Base-by-base conservation (phyloP, 2,113 vertebrate genomes). In the Toxostoma redivivum region DNA sequence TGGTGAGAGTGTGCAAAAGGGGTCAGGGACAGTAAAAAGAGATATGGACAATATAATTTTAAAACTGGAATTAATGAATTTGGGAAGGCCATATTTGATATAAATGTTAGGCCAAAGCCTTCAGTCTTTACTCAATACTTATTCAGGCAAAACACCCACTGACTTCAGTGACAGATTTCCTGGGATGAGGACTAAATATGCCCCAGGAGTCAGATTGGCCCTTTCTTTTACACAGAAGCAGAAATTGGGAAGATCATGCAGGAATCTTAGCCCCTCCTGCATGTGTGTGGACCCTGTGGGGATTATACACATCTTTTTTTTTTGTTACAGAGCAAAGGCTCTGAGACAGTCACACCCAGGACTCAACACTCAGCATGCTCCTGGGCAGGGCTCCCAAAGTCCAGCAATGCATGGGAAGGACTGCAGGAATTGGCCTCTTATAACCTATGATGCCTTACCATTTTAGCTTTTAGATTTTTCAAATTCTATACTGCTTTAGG, bases 41-140 rank as follows among this genome's bases (percentile, higher is more conserved):
- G 87, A 97, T 84, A 96, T 79, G 95, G 92, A 94, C 61, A 89
- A 96, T 96, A 93, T 96, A 94, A 81, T 97, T 97, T 97, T 95
- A 94, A 94, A 97, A 84, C 40, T 76, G 71, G 89, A 96, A 94
- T 95, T 89, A 96, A 96, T 91, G 83, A 85, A 86, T 96, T 97
- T 96, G 91, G 85, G 86, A 82, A 91, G 83, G 81, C 77, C 67
- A 86, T 94, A 94, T 94, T 95, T 95, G 86, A 96, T 92, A 88
- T 61, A 91, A 96, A 88, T 86, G 88, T 92, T 94, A 91, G 85
- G 65, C 89, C 92, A 93, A 93, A 92, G 79, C 72, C 88, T 84
- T 91, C 82, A 80, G 87, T 88, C 86, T 95, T 92, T 93, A 76
- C 95, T 92, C 67, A 93, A 31, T 92, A 96, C 76, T 71, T 90